These are phyloP conservation scores for Dissostichus mawsoni DNA, from an alignment of 2,113 vertebrate species.

Conservation along the genomic window DNA sequence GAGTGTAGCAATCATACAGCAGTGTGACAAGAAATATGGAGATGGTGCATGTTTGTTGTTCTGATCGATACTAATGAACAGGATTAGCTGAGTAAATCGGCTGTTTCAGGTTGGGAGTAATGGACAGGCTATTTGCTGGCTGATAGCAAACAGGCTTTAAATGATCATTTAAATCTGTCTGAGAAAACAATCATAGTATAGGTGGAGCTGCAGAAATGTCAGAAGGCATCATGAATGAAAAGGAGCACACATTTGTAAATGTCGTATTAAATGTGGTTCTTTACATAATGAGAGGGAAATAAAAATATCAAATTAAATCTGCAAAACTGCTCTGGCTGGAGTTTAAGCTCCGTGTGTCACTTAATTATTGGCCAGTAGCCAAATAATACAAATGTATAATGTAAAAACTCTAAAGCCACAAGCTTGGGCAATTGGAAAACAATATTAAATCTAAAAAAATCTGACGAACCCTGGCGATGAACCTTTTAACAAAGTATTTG, in stretches of 20 bases:
- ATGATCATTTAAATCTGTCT: slow-evolving; percentile 45
- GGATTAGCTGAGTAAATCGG: slow-evolving; percentile 55
- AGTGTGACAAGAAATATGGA: slow-evolving; percentile 48
- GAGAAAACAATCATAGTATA: slow-evolving; percentile 15
- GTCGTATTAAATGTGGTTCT: slow-evolving; percentile 6
- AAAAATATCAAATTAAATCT: not conserved
- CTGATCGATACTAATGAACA: slow-evolving; percentile 64
- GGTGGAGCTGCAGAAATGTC: not conserved
- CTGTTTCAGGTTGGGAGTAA: slow-evolving; percentile 11
- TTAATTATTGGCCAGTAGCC: not conserved
- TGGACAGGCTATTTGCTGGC: slow-evolving; percentile 23
- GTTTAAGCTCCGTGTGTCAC: not conserved
- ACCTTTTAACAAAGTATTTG: too few relatives aligned
- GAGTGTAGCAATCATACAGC: slow-evolving; percentile 30
- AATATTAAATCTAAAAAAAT: not conserved
- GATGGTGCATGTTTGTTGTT: slow-evolving; percentile 33
- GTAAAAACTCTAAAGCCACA: not conserved
- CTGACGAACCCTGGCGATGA: not conserved
- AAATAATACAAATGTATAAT: not conserved
- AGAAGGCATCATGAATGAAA: not conserved
- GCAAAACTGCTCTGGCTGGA: not conserved
- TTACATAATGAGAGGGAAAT: not conserved
- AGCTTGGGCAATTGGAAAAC: not conserved
- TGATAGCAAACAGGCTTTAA: slow-evolving; percentile 29
- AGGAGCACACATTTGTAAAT: not conserved